Conservation (phyloP, 2,888 invertebrate species). For the Chironomus riparius region DNA sequence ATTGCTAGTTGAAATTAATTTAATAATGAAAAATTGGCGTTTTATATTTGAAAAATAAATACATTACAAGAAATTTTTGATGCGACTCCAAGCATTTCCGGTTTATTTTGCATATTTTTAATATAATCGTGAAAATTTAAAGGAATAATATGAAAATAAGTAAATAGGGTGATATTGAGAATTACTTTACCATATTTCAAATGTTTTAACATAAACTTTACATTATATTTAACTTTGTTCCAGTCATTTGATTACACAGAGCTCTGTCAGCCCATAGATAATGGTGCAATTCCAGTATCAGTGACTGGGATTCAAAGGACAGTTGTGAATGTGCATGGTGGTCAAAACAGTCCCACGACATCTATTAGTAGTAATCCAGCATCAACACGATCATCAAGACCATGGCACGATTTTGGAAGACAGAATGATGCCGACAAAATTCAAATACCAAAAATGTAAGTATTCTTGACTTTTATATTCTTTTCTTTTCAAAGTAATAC, state of each 20-base stretch:
- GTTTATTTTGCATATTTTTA: too few relatives aligned
- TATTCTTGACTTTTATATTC: constrained; percentile 38
- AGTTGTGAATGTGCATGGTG: constrained; percentile 44
- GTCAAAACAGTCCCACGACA: constrained; percentile 43
- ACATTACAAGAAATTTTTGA: too few relatives aligned
- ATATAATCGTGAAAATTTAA: too few relatives aligned
- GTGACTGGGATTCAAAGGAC: constrained; percentile 47
- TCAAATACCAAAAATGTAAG: constrained; percentile 97
- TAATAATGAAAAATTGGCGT: too few relatives aligned
- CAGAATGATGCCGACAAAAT: constrained; percentile 93
- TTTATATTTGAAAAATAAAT: too few relatives aligned
- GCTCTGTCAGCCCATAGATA: constrained; percentile 60
- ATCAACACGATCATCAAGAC: constrained; percentile 65
- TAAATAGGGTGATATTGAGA: too few relatives aligned
- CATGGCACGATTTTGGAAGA: constrained; percentile 90
- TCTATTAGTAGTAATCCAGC: constrained; percentile 52
- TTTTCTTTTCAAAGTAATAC: too few relatives aligned
- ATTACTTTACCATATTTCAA: neutral
- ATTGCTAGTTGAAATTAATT: too few relatives aligned
- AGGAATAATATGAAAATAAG: too few relatives aligned
- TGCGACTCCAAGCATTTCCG: too few relatives aligned
- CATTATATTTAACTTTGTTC: constrained; percentile 30
- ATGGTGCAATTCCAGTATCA: constrained; percentile 47
- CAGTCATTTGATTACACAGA: constrained; percentile 92
- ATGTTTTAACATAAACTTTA: neutral